Evolutionary conservation across 1,140 invertebrate genomes (phyloP).

Genomic region (Drosophila arizonae): DNA sequence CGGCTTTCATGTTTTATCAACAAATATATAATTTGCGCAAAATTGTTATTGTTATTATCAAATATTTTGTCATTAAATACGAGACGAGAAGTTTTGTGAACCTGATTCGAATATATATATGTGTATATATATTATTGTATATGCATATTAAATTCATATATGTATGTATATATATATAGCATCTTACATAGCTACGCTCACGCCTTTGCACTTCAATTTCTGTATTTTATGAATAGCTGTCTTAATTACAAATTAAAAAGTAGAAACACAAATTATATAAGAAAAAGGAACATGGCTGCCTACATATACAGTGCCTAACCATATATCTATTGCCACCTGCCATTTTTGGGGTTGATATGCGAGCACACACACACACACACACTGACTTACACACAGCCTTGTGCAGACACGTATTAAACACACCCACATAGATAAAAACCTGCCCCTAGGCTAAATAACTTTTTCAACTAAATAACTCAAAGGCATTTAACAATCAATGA

Average conservation of each 20-base stretch:
- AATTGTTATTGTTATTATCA: constrained; percentile 12
- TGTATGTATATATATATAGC: not conserved
- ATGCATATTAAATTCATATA: constrained; percentile 2
- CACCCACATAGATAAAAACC: constrained; percentile 59
- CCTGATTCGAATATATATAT: not conserved
- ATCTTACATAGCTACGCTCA: constrained; percentile 30
- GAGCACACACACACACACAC: constrained; percentile 20
- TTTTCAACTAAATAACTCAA: constrained; percentile 35
- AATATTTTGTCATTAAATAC: constrained; percentile 25
- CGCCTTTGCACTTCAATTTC: constrained; percentile 55
- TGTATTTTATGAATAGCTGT: constrained; percentile 36
- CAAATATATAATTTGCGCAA: constrained; percentile 23
- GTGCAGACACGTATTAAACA: constrained; percentile 8
- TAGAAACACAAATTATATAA: constrained; percentile 49
- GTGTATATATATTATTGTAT: too few species aligned
- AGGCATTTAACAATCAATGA: not conserved
- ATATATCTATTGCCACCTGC: constrained; percentile 72
- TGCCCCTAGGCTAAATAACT: constrained; percentile 65
- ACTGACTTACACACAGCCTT: constrained; percentile 8
- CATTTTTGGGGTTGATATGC: constrained; percentile 71
- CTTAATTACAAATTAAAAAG: constrained; percentile 56
- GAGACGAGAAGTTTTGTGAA: constrained; percentile 29
- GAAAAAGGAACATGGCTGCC: constrained; percentile 60
- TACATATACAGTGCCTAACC: constrained; percentile 33
- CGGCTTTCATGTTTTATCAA: constrained; percentile 47